Evolutionary conservation across 2,888 invertebrate genomes (phyloP), one percentile per base, ranked within the genome.

Genomic region (Epirrita christyi): DNA sequence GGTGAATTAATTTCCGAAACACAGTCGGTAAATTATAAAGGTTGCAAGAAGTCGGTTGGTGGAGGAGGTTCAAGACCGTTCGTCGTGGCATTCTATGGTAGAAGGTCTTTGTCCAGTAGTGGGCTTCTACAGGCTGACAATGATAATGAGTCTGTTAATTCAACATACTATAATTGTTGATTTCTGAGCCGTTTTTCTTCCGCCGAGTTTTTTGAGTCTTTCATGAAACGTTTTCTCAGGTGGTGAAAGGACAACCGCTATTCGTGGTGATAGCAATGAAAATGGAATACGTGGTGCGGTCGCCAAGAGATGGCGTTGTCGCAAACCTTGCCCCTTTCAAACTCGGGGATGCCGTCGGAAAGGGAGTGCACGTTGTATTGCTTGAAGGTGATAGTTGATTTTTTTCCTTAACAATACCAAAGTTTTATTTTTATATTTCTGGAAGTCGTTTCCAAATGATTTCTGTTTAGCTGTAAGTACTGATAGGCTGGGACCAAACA

Each of bases 191-290:
- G 4, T 36, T 3, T 21, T 21, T 21, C 21, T 21, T 21, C 4
- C 21, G n/a, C n/a, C n/a, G n/a, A n/a, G n/a, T n/a, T n/a, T n/a
- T 10, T 34, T n/a, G 41, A 6, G 10, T 28, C 9, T 13, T 29
- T 38, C 5, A 29, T 29, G 5, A 13, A n/a, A 21, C 15, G 28
- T 47, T 49, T 41, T 29, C 51, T 2, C 67, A 80, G 73, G 98
- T 99, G 3, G 94, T 95, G 63, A 94, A 95, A 79, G 99, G 98
- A 0, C 98, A 99, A 79, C 95, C 97, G 0, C 90, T 99, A 2
- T 95, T 99, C 60, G 96, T 99, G 42, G 95, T 99, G 78, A 98
- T 98, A 65, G 99, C 99, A 0, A 99, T 99, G 99, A 99, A 99
- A 93, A 99, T 99, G 99, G 99, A 99, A 93, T 96, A 99, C 82